Evolutionary conservation across 2,888 invertebrate species (phyloP).

Genomic region (Strigamia maritima): DNA sequence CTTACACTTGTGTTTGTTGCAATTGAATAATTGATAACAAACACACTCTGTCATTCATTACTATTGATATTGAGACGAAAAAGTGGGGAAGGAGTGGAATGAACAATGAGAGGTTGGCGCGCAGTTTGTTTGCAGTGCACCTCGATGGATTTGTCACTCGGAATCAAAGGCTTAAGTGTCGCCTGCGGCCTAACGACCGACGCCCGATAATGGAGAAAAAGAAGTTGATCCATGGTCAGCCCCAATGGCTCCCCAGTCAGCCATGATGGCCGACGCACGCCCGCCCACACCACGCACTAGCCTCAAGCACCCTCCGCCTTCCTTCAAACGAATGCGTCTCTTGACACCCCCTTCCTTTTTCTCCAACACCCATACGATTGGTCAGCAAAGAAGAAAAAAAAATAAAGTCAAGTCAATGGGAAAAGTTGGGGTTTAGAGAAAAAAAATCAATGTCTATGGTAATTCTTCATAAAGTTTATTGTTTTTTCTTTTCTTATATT

Average conservation of each 20-base stretch:
- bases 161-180: slow-evolving; percentile 27
- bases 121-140: neutral
- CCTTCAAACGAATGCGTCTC: slow-evolving; percentile 16
- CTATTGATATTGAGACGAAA: too few species aligned
- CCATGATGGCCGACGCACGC: slow-evolving; percentile 19
- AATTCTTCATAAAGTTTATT: neutral
- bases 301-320: slow-evolving; percentile 16
- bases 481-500: neutral
- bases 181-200: slow-evolving; percentile 20
- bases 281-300: slow-evolving; percentile 16
- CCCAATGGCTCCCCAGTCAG: slow-evolving; percentile 23
- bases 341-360: slow-evolving; percentile 1
- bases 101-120: neutral
- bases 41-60: too few species aligned
- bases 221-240: slow-evolving; percentile 23
- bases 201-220: slow-evolving; percentile 21
- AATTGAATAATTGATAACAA: neutral
- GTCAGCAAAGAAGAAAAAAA: neutral
- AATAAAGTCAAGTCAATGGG: neutral
- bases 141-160: slow-evolving; percentile 31
- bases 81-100: neutral
- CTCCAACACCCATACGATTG: slow-evolving; percentile 1
- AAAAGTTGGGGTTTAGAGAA: neutral
- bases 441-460: neutral
- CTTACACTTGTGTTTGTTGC: neutral